These are phyloP conservation scores for Cataglyphis rosenhaueri DNA, from an alignment of 2,888 invertebrate species.

Conservation along the genomic window DNA sequence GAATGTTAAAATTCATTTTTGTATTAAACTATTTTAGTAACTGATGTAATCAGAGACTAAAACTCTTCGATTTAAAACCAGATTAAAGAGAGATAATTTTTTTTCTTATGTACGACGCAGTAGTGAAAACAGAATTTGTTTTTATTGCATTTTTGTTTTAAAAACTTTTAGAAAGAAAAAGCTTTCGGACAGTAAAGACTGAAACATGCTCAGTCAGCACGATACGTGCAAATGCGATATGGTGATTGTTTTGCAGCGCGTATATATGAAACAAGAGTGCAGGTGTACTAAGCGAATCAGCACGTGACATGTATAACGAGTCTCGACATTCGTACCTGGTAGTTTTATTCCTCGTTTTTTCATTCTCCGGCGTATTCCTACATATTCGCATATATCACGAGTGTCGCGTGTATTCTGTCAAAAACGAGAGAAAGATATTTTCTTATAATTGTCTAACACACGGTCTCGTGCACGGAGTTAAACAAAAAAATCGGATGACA, in stretches of 20 bases:
- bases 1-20: constrained; percentile 1
- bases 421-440: neutral
- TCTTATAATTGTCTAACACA: neutral
- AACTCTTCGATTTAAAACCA: neutral
- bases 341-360: neutral
- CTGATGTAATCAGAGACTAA: neutral
- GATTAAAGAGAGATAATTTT: constrained; percentile 3
- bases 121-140: no score
- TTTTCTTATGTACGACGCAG: neutral
- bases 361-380: neutral
- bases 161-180: neutral
- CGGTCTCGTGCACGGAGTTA: neutral
- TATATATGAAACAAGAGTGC: constrained; percentile 25
- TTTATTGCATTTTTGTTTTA: neutral
- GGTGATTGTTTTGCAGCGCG: neutral
- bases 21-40: neutral
- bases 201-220: neutral
- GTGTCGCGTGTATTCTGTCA: neutral
- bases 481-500: neutral
- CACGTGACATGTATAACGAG: constrained; percentile 47
- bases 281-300: constrained; percentile 49
- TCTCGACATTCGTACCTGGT: constrained; percentile 26
- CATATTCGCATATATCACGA: neutral
- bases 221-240: constrained; percentile 2
- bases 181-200: neutral